These are phyloP conservation scores for Caenorhabditis imperialis DNA, from an alignment of 2,888 invertebrate genomes.

Conservation along the genomic window DNA sequence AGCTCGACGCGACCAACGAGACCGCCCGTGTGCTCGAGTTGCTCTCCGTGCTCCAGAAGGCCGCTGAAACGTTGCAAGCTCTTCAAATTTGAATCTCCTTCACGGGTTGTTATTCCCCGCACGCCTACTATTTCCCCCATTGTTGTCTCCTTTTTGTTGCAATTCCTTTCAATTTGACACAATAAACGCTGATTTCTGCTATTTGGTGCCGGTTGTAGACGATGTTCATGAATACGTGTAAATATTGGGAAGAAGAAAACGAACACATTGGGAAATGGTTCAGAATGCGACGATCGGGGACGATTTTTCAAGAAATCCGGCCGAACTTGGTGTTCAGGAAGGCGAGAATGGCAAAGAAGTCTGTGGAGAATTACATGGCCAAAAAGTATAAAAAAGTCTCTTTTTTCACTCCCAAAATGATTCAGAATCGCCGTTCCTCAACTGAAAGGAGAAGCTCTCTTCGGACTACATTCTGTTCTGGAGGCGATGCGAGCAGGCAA, in stretches of 20 bases:
- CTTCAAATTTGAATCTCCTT: constrained; percentile 23
- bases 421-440: constrained; percentile 51
- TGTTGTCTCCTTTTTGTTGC: too few relatives aligned
- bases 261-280: too few relatives aligned
- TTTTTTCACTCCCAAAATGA: not conserved
- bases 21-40: constrained; percentile 21
- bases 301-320: constrained; percentile 17
- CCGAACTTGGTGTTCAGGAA: constrained; percentile 60
- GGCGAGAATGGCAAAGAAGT: constrained; percentile 57
- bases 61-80: constrained; percentile 33
- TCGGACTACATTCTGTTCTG: constrained; percentile 58
- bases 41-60: constrained; percentile 28
- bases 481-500: constrained; percentile 53
- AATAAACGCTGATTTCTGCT: constrained; percentile 14
- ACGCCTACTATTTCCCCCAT: not conserved
- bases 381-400: constrained; percentile 52
- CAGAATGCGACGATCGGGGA: constrained; percentile 8
- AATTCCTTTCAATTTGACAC: not conserved
- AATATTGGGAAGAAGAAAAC: too few relatives aligned
- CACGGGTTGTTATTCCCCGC: not conserved
- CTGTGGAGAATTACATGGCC: constrained; percentile 47
- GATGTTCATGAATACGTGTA: not conserved
- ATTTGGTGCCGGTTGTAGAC: not conserved
- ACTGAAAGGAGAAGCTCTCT: constrained; percentile 58
- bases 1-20: constrained; percentile 13